Evolutionary conservation across 1,140 invertebrate genomes (phyloP), one percentile per base, ranked within the genome.

Genomic region (Tetramorium parvispinum): DNA sequence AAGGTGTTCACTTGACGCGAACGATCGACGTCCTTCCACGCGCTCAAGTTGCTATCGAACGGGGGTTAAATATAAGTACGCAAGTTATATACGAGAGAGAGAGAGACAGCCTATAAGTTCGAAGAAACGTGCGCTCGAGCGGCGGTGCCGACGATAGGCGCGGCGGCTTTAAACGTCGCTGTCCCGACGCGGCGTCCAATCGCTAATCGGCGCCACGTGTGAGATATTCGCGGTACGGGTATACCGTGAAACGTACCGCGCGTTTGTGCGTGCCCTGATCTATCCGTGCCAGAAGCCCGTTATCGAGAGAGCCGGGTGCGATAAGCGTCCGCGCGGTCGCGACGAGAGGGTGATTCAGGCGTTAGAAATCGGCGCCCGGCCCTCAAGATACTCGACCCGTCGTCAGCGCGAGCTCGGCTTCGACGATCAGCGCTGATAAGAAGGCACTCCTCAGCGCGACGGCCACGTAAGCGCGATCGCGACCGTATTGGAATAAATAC

Each of bases 191-290:
- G 37, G 40, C n/a, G 32, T 32, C 3, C n/a, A 6, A 49, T 66
- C 43, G 43, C 32, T 85, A 87, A 90, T 90, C 86, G 81, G 55
- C 73, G 63, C 88, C 88, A 90, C 86, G 88, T 85, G 88, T 55
- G 63, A 76, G 68, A 83, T 85, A 85, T 90, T 87, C 87, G 86
- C 57, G 73, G 78, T 32, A 46, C 73, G 49, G 37, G 68, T 65
- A 24, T 70, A 82, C 37, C 21, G 49, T n/a, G 61, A 66, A 75
- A 53, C 37, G 46, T 68, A 11, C 55, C 21, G 21, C 21, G 21
- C 43, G 32, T 68, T 46, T 51, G 24, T 11, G 27, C 49, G 43
- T 51, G 18, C 4, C 13, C 40, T 51, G 10, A 65, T 32, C 2
- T 40, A 40, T 68, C 43, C 32, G 32, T 3, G 32, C 32, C 46